These are phyloP conservation scores for Leucophenga montana DNA, from an alignment of 2,888 invertebrate genomes.

Conservation along the genomic window DNA sequence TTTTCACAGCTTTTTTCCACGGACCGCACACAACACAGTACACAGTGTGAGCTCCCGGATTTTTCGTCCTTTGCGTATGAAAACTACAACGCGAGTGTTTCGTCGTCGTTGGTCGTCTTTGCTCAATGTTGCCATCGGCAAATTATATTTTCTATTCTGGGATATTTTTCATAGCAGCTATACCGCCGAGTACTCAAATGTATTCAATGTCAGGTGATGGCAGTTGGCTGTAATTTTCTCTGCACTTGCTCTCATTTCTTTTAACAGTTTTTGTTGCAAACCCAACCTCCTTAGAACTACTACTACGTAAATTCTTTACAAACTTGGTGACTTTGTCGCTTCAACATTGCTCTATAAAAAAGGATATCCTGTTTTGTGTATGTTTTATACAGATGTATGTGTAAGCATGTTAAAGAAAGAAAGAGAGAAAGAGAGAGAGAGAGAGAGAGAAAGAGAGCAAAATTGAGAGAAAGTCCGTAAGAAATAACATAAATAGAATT, in stretches of 20 bases:
- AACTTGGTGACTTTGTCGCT: conserved; percentile 48
- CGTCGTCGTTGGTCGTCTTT: conserved; percentile 4
- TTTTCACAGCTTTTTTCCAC: conserved; percentile 20
- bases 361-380: conserved; percentile 48
- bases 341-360: conserved; percentile 48
- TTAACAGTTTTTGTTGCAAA: background rate
- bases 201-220: conserved; percentile 70
- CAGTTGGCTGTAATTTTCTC: conserved; percentile 50
- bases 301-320: conserved; percentile 33
- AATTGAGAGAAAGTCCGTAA: background rate
- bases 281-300: background rate
- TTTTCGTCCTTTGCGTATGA: conserved; percentile 15
- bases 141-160: conserved; percentile 17
- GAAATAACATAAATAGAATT: background rate
- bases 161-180: conserved; percentile 13
- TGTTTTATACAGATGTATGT: background rate
- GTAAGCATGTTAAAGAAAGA: background rate
- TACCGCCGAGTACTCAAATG: background rate
- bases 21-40: conserved; percentile 23
- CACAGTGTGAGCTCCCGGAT: conserved; percentile 1
- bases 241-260: conserved; percentile 63
- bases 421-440: background rate
- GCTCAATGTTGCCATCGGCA: conserved; percentile 15
- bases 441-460: no score
- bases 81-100: conserved; percentile 24